Evolutionary conservation across 2,888 invertebrate species (phyloP).

Genomic region (Zygogramma bicolorata): DNA sequence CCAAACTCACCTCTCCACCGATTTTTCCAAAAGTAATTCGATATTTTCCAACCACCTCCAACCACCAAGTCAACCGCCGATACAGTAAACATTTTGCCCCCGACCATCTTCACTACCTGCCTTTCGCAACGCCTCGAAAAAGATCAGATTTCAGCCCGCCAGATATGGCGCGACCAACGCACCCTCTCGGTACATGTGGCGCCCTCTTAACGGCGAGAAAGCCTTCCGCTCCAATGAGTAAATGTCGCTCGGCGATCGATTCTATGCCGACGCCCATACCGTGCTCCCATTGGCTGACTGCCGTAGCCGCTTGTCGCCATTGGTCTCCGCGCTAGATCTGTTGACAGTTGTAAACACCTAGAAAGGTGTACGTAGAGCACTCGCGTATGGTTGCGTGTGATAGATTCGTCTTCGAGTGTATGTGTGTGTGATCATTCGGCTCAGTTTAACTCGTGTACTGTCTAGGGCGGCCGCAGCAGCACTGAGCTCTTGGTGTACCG

Average conservation of each 20-base stretch:
- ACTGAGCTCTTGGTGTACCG: slow-evolving; percentile 49
- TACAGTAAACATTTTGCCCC: background rate
- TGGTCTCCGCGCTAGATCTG: slow-evolving; percentile 45
- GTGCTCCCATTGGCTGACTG: slow-evolving; percentile 46
- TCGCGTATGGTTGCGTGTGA: slow-evolving; percentile 52
- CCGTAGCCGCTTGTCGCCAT: slow-evolving; percentile 37
- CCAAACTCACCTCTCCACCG: background rate
- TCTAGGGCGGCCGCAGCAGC: slow-evolving; percentile 41
- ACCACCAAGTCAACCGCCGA: background rate
- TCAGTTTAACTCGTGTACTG: slow-evolving; percentile 46
- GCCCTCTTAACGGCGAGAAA: slow-evolving; percentile 64
- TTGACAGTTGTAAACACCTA: slow-evolving; percentile 65
- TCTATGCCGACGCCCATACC: slow-evolving; percentile 49
- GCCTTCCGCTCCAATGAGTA: slow-evolving; percentile 65
- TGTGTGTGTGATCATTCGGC: slow-evolving; percentile 50
- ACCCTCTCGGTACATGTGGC: slow-evolving; percentile 55
- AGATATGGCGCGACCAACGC: background rate
- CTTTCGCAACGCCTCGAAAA: slow-evolving; percentile 28
- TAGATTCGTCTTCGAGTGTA: slow-evolving; percentile 58
- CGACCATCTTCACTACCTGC: slow-evolving; percentile 8
- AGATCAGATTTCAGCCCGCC: slow-evolving; percentile 37
- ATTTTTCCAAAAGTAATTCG: slow-evolving; percentile 1
- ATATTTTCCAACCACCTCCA: slow-evolving; percentile 11
- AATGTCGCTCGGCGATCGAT: slow-evolving; percentile 58
- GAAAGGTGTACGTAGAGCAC: slow-evolving; percentile 58